These are phyloP conservation scores for Empidonax traillii DNA, from an alignment of 2,113 vertebrate species.

Conservation along the genomic window DNA sequence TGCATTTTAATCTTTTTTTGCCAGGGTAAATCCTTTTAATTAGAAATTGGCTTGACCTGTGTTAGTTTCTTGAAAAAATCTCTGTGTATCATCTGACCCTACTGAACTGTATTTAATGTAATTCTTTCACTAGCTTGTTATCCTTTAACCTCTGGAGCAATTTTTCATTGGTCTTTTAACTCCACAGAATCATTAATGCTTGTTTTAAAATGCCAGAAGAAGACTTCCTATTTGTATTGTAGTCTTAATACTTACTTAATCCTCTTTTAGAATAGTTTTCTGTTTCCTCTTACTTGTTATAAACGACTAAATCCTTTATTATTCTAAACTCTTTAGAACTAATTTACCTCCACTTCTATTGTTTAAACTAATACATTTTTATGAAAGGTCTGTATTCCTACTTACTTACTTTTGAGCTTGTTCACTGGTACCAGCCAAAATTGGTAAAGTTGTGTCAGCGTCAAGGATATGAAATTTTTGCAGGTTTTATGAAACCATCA, in stretches of 20 bases:
- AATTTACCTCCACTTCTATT: background rate
- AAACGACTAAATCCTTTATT: background rate
- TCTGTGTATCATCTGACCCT: background rate
- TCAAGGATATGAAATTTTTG: background rate
- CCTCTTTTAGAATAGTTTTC: background rate
- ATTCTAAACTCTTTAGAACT: background rate
- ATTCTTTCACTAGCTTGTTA: background rate
- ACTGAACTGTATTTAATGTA: background rate
- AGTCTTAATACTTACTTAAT: background rate
- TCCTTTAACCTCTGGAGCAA: background rate
- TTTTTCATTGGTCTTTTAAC: background rate
- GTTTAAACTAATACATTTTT: background rate
- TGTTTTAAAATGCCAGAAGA: background rate
- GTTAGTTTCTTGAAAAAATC: background rate
- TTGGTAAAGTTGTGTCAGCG: background rate
- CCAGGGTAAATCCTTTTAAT: background rate
- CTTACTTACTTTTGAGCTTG: background rate
- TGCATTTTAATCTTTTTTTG: background rate
- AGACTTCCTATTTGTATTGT: background rate
- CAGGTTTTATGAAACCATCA: background rate
- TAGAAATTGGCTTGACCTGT: background rate
- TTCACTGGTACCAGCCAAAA: background rate
- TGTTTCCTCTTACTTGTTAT: background rate
- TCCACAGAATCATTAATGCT: background rate
- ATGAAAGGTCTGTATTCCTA: background rate